Evolutionary conservation across 2,797 vertebrate genomes (phyloP).

Genomic region (Danionella dracula): DNA sequence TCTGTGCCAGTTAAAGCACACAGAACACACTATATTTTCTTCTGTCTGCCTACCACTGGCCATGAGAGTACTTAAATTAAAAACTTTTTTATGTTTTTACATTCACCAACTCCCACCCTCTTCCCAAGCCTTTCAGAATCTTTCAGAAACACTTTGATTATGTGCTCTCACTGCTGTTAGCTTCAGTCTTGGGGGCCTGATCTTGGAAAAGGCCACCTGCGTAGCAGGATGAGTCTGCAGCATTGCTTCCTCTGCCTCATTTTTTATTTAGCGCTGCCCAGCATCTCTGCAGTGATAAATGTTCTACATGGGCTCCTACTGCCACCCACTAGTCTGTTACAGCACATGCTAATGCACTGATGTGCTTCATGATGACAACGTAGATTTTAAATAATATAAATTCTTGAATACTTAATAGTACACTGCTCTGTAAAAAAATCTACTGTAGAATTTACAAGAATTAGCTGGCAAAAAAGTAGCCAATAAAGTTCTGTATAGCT

Average conservation of each 20-base stretch:
- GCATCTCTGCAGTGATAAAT: constrained; percentile 43
- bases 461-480: too few species aligned
- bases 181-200: constrained; percentile 25
- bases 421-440: too few species aligned
- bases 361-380: background rate
- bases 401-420: too few species aligned
- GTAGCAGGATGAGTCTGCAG: constrained; percentile 34
- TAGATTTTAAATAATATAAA: too few species aligned
- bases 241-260: constrained; percentile 35
- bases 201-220: constrained; percentile 28
- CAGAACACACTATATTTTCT: background rate
- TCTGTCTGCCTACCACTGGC: background rate
- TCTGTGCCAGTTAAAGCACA: background rate
- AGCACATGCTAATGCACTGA: constrained; percentile 28
- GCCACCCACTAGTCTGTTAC: constrained; percentile 20
- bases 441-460: too few species aligned
- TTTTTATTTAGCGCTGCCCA: constrained; percentile 45
- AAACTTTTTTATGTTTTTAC: constrained; percentile 4
- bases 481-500: too few species aligned
- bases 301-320: constrained; percentile 18
- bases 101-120: constrained; percentile 10
- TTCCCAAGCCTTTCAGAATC: constrained; percentile 11
- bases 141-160: constrained; percentile 31
- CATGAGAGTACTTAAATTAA: constrained; percentile 1
- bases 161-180: background rate